Percentiles rank a stretch among this genome's conserved stretches.
These are phyloP conservation scores for Acropternis orthonyx DNA, from an alignment of 2,797 vertebrate genomes.

Conservation along the genomic window DNA sequence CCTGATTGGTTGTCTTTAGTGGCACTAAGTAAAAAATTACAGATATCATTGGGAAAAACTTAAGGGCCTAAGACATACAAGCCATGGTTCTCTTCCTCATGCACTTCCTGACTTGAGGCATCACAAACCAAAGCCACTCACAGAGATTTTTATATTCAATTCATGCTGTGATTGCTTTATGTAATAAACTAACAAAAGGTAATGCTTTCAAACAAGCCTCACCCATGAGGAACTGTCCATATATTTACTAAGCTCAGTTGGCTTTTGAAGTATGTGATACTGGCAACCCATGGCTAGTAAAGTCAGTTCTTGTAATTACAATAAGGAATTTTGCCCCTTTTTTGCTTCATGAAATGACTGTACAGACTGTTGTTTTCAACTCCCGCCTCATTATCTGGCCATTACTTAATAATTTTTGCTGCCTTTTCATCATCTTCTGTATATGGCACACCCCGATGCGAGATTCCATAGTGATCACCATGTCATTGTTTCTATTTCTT, in stretches of 20 bases:
- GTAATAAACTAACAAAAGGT: neutral
- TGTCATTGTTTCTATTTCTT: slow-evolving; percentile 80
- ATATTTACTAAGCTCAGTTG: neutral
- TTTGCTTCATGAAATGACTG: neutral
- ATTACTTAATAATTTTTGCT: neutral
- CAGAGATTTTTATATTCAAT: neutral
- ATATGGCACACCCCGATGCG: neutral
- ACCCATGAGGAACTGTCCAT: neutral
- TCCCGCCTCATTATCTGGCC: neutral
- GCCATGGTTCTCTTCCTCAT: neutral
- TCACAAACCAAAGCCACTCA: neutral
- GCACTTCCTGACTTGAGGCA: neutral
- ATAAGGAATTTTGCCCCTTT: neutral
- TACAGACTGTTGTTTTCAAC: neutral
- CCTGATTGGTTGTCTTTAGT: neutral
- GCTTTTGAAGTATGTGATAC: neutral
- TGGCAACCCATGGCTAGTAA: neutral
- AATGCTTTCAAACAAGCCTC: neutral
- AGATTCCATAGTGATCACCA: slow-evolving; percentile 23
- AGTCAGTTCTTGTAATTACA: neutral
- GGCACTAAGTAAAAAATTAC: neutral
- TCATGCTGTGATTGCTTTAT: neutral
- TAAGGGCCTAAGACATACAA: neutral
- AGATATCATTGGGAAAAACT: neutral
- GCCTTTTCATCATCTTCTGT: neutral